These are phyloP conservation scores for Pangasius larnaudii DNA, from an alignment of 2,797 vertebrate species.

Conservation along the genomic window DNA sequence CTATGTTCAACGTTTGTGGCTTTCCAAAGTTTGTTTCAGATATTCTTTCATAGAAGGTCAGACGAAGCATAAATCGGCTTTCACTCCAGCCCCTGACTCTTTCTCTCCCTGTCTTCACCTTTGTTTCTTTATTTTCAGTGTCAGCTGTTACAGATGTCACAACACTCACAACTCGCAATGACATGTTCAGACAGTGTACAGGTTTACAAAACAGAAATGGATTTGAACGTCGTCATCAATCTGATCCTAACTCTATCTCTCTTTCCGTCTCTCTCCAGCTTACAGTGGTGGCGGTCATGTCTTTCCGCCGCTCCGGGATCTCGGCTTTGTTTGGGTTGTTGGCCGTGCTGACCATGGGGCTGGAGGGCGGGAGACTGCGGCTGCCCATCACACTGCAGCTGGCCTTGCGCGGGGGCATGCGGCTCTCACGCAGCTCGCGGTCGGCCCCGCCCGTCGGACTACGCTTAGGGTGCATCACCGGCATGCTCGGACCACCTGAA, in stretches of 20 bases:
- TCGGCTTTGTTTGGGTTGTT: slow-evolving; percentile 95
- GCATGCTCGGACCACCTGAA: slow-evolving; percentile 87
- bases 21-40: neutral
- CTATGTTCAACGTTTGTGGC: neutral
- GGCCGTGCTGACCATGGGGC: slow-evolving; percentile 93
- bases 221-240: neutral
- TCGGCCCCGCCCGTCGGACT: slow-evolving; percentile 89
- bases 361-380: slow-evolving; percentile 85
- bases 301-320: slow-evolving; percentile 90
- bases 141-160: neutral
- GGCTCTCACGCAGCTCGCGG: slow-evolving; percentile 85
- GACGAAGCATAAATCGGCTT: too few species aligned
- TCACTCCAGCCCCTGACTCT: too few species aligned
- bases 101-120: neutral
- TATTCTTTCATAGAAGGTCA: too few species aligned
- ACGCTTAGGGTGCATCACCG: slow-evolving; percentile 88
- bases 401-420: slow-evolving; percentile 85
- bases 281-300: slow-evolving; percentile 86
- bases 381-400: slow-evolving; percentile 87
- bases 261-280: slow-evolving; percentile 44
- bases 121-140: neutral
- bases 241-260: neutral
- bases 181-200: neutral
- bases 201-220: neutral
- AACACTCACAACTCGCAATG: neutral